Percentiles rank a stretch among this genome's conserved stretches.
Evolutionary conservation across 2,797 vertebrate genomes (phyloP).

Genomic region (Sarcophilus harrisii): DNA sequence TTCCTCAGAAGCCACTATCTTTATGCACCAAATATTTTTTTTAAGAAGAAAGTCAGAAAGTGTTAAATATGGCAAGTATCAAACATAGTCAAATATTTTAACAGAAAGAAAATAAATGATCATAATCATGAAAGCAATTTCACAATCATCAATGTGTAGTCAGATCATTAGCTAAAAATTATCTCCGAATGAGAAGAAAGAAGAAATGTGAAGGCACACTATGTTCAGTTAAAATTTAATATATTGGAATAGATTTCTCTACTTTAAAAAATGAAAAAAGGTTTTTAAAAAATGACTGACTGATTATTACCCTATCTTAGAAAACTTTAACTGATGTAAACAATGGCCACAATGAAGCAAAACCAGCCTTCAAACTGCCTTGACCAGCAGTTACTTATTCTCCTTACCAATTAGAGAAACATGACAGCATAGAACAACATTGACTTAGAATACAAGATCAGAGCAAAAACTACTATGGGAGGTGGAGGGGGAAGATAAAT

Average conservation of each 20-base stretch:
- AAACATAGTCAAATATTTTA: neutral
- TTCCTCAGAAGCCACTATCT: neutral
- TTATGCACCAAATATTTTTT: neutral
- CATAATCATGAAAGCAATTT: neutral
- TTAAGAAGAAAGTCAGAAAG: neutral
- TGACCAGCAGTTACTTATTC: neutral
- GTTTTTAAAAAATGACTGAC: neutral
- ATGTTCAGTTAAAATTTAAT: neutral
- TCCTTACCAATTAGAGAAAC: neutral
- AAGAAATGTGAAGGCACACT: neutral
- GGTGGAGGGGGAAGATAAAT: no score
- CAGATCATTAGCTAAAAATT: neutral
- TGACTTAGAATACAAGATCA: neutral
- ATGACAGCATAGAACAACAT: neutral
- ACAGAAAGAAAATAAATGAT: neutral
- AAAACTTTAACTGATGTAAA: neutral
- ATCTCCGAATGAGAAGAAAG: neutral
- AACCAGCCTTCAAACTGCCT: neutral
- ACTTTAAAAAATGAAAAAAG: neutral
- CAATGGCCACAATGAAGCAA: neutral
- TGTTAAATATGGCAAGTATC: neutral
- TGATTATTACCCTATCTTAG: neutral
- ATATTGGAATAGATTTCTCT: neutral
- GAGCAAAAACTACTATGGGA: neutral
- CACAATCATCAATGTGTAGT: neutral